Evolutionary conservation across 2,888 invertebrate genomes (phyloP), one percentile per base, ranked within the genome.

Genomic region (Calameuta idolon): DNA sequence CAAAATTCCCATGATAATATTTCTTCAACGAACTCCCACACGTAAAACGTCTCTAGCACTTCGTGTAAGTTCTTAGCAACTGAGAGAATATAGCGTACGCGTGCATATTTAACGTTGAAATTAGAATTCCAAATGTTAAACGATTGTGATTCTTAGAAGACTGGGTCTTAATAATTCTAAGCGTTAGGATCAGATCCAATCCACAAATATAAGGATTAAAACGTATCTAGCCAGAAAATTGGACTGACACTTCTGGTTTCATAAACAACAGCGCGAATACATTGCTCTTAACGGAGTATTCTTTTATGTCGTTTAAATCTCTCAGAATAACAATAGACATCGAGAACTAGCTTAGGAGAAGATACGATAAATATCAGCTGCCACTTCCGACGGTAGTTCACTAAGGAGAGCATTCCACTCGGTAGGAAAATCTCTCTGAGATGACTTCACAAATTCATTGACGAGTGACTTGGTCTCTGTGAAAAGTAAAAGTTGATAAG

Each of bases 341-440:
- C 55, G 23, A 55, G 55, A 55, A 34, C 12, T 71, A 31, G 33
- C 31, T 15, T 71, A 71, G 31, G 71, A 71, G 31, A 71, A 87
- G 40, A 89, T 77, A 40, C 86, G 85, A 77, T 90, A 88, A 75
- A 91, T 80, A 75, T 85, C 87, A 35, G 90, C 87, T 37, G 90
- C 88, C 33, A 91, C 89, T 79, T 92, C 92, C 69, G 90, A 89
- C 55, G 92, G 90, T 69, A 93, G 84, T 73, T 92, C 89, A 71
- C 90, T 87, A 73, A 92, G 92, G 12, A 93, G 91, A 15, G 88
- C 89, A 76, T 92, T 92, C 87, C 94, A 94, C 83, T 94, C 93
- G 68, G 93, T 93, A 0, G 93, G 90, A 86, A 94, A 95, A 85
- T 94, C 93, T 79, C 92, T 91, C 79, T 93, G 93, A 23, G 93